A percentile compares a stretch with the other conserved stretches of the same genome.
Conservation (phyloP, 2,888 invertebrate species). For the Ennomos fuscantarius region DNA sequence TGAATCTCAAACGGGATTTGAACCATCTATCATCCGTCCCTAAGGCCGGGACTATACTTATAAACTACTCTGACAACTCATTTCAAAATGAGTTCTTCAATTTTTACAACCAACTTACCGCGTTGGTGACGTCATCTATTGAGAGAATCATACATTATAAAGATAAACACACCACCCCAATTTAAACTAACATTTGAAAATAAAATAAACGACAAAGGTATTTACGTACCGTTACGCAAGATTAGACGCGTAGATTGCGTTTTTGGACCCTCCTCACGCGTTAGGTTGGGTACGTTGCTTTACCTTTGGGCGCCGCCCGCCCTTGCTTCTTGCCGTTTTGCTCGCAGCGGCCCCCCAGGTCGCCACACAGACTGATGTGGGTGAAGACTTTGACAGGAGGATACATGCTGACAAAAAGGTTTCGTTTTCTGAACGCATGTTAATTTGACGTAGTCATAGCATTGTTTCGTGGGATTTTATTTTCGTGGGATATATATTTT, state of each 20-base stretch:
- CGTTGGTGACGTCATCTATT: too few relatives aligned
- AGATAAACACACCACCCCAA: neutral
- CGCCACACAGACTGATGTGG: conserved; percentile 11
- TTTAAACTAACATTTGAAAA: neutral
- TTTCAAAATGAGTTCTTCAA: too few relatives aligned
- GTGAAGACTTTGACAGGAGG: conserved; percentile 7
- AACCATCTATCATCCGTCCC: too few relatives aligned
- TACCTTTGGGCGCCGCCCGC: conserved; percentile 6
- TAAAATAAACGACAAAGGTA: conserved; percentile 9
- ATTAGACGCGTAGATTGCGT: conserved; percentile 25
- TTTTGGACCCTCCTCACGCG: conserved; percentile 26
- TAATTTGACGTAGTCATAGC: conserved; percentile 4
- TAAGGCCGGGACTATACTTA: too few relatives aligned
- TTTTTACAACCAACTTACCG: too few relatives aligned
- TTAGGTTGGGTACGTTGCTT: conserved; percentile 15
- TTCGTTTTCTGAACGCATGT: conserved; percentile 3
- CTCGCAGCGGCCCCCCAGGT: neutral
- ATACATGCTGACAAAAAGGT: conserved; percentile 13
- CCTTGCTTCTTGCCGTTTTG: neutral
- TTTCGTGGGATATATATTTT: too few relatives aligned
- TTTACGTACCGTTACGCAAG: conserved; percentile 25
- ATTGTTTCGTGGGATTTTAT: neutral
- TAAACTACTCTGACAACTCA: too few relatives aligned
- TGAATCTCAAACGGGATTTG: too few relatives aligned
- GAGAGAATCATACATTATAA: too few relatives aligned